Conservation (phyloP, 1,140 invertebrate species). For the Phthorimaea operculella region DNA sequence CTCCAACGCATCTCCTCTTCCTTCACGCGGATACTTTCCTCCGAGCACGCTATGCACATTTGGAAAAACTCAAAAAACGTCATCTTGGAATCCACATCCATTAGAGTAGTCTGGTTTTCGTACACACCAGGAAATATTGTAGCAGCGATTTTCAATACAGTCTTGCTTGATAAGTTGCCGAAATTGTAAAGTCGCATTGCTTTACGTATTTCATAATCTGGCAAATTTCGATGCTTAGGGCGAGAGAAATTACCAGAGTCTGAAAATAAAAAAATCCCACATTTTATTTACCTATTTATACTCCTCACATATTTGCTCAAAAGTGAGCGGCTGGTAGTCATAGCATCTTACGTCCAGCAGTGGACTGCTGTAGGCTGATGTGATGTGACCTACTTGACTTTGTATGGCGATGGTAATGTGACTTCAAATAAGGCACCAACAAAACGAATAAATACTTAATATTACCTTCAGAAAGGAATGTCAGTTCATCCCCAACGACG, state of each 20-base stretch:
- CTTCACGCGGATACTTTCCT: conserved; percentile 40
- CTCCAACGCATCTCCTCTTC: conserved; percentile 22
- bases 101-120: conserved; percentile 32
- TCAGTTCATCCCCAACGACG: conserved; percentile 46
- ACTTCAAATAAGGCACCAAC: no score
- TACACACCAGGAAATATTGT: conserved; percentile 42
- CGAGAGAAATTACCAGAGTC: no score
- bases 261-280: no score
- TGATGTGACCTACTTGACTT: no score
- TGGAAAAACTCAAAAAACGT: conserved; percentile 72
- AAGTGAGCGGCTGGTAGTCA: no score
- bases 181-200: conserved; percentile 35
- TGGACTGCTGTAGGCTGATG: no score
- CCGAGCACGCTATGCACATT: conserved; percentile 41
- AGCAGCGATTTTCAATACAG: conserved; percentile 42
- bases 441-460: not conserved
- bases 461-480: conserved; percentile 31
- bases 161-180: conserved; percentile 40
- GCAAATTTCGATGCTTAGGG: no score
- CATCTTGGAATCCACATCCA: conserved; percentile 61
- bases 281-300: no score
- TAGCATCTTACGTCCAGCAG: no score
- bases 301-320: no score
- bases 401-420: no score
- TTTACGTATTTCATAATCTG: no score